phyloP scores from a whole-genome alignment of 2,797 vertebrate genomes.

The Lagorchestes hirsutus region DNA sequence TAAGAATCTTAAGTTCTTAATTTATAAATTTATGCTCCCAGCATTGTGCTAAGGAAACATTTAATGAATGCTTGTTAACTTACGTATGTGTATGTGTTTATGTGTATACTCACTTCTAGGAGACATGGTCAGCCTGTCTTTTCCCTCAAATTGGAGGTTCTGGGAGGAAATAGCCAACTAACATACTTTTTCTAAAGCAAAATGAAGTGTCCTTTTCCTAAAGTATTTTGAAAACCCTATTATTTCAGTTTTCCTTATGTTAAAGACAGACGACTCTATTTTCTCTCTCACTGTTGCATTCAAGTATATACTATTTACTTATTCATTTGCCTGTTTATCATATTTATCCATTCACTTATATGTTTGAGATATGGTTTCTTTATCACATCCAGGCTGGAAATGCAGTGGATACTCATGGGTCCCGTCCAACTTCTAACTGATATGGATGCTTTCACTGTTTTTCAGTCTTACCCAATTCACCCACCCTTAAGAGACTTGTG shows the following conservation, averaged over 20 bases:
- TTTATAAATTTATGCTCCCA: background rate
- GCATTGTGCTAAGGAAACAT: background rate
- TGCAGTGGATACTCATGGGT: too few species aligned
- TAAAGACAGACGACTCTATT: background rate
- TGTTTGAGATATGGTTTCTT: background rate
- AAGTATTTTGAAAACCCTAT: too few species aligned
- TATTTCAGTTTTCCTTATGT: background rate
- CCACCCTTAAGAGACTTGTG: background rate
- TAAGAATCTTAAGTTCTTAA: too few species aligned
- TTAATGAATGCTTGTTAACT: background rate
- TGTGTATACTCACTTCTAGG: background rate
- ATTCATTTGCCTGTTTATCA: background rate
- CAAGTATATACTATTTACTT: background rate
- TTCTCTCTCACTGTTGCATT: background rate
- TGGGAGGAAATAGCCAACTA: background rate
- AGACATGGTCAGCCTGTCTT: background rate
- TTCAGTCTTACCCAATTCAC: background rate
- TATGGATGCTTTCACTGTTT: background rate
- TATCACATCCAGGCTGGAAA: too few species aligned
- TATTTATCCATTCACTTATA: background rate
- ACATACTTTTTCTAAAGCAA: background rate
- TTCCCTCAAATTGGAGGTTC: background rate
- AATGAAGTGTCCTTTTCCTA: too few species aligned
- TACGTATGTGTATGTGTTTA: too few species aligned
- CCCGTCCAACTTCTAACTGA: too few species aligned